Evolutionary conservation across 2,113 vertebrate species (phyloP).

Genomic region (Rhea pennata): DNA sequence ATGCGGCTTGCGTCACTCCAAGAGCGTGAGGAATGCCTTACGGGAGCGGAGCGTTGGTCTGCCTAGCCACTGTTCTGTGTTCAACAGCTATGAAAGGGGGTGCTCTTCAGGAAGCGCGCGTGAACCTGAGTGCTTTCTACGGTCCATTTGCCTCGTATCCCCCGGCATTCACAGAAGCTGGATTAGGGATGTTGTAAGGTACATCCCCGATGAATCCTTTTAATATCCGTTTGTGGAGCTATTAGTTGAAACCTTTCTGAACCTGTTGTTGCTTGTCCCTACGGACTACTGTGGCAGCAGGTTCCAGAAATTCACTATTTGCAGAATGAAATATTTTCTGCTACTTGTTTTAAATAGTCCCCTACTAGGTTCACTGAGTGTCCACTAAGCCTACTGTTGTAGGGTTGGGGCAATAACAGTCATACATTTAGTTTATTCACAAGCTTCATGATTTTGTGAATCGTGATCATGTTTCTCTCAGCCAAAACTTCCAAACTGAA

Average conservation of each 20-base stretch:
- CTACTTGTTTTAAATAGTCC: neutral
- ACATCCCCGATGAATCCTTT: neutral
- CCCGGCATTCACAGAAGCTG: accelerated
- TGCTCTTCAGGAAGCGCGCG: neutral
- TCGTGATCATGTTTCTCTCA: neutral
- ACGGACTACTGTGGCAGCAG: neutral
- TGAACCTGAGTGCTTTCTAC: neutral
- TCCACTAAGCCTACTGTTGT: neutral
- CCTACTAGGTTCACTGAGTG: neutral
- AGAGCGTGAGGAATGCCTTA: neutral
- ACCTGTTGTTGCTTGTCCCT: neutral
- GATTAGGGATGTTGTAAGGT: neutral
- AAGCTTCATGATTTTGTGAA: neutral
- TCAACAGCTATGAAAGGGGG: neutral
- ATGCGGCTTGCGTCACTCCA: neutral
- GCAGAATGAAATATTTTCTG: neutral
- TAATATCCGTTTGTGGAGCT: neutral
- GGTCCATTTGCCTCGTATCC: neutral
- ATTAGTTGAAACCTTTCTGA: neutral
- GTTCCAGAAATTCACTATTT: neutral
- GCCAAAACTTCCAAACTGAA: too few species aligned
- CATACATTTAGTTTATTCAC: neutral
- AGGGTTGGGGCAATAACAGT: neutral
- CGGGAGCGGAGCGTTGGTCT: neutral
- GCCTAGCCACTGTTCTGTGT: neutral